phyloP scores from a whole-genome alignment of 1,140 invertebrate genomes.

The Steinernema khuongi region DNA sequence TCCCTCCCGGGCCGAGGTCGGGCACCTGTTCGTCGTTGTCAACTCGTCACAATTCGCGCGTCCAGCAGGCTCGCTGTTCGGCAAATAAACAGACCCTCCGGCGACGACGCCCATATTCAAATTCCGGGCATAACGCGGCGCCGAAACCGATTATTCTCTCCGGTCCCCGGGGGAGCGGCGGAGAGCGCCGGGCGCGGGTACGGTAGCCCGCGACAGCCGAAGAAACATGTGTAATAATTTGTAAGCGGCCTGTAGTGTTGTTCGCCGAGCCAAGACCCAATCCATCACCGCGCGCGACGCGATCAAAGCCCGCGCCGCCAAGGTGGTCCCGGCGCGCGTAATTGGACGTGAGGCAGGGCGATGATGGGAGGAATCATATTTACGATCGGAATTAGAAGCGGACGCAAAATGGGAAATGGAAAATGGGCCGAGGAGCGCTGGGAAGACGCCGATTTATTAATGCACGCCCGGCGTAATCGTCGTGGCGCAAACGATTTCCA shows the following conservation, averaged over 20 bases:
- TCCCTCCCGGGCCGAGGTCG: neutral
- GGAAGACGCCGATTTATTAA: neutral
- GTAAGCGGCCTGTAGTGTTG: constrained; percentile 2
- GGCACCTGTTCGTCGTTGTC: constrained; percentile 11
- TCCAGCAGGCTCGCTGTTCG: too few relatives aligned
- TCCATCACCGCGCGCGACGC: constrained; percentile 7
- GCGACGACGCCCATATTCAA: constrained; percentile 1
- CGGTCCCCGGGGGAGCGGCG: neutral
- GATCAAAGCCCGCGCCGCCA: neutral
- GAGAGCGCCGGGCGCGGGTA: neutral
- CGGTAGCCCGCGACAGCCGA: neutral
- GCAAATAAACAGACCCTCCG: too few relatives aligned
- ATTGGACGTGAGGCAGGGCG: neutral
- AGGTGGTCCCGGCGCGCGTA: neutral
- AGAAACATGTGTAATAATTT: neutral
- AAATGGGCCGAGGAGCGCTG: neutral
- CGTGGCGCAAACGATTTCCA: neutral
- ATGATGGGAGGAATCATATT: constrained; percentile 9
- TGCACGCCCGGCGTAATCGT: neutral
- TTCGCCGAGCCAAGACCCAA: neutral
- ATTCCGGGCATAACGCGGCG: neutral
- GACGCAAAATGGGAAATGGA: neutral
- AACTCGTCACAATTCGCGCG: neutral
- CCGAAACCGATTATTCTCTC: constrained; percentile 7
- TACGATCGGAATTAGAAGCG: constrained; percentile 10